Evolutionary conservation across 1,140 invertebrate species (phyloP).

Genomic region (Lasaia peninsularis): DNA sequence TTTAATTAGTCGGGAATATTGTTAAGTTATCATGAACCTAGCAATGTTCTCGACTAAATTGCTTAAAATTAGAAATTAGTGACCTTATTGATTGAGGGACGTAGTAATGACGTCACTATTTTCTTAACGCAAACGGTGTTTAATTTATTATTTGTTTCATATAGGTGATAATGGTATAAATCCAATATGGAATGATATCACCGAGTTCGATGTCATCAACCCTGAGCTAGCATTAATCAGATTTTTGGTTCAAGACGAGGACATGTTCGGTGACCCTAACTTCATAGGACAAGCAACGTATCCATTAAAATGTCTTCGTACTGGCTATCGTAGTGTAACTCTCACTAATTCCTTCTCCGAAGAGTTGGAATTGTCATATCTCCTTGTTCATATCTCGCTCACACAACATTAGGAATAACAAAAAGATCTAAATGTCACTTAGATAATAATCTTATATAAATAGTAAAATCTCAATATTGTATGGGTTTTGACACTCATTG

Average conservation of each 20-base stretch:
- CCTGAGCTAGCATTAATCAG: constrained; percentile 93
- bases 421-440: background rate
- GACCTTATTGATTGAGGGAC: too few species aligned
- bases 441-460: background rate
- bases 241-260: constrained; percentile 97
- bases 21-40: too few species aligned
- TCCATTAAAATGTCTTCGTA: constrained; percentile 85
- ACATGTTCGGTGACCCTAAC: constrained; percentile 98
- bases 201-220: constrained; percentile 92
- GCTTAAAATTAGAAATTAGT: too few species aligned
- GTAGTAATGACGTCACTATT: too few species aligned
- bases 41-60: too few species aligned
- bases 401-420: constrained; percentile 17
- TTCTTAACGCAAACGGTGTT: background rate
- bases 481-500: background rate
- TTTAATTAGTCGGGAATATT: too few species aligned
- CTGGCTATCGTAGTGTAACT: constrained; percentile 94
- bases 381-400: constrained; percentile 87
- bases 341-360: constrained; percentile 95
- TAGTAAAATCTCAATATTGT: background rate
- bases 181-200: constrained; percentile 95
- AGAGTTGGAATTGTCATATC: constrained; percentile 93
- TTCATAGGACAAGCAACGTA: constrained; percentile 98
- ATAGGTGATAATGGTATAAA: constrained; percentile 97
- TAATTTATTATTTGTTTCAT: constrained; percentile 12